A percentile compares a stretch with the other conserved stretches of the same genome.
These are phyloP conservation scores for Strigamia maritima DNA, from an alignment of 2,888 invertebrate genomes.

Conservation along the genomic window DNA sequence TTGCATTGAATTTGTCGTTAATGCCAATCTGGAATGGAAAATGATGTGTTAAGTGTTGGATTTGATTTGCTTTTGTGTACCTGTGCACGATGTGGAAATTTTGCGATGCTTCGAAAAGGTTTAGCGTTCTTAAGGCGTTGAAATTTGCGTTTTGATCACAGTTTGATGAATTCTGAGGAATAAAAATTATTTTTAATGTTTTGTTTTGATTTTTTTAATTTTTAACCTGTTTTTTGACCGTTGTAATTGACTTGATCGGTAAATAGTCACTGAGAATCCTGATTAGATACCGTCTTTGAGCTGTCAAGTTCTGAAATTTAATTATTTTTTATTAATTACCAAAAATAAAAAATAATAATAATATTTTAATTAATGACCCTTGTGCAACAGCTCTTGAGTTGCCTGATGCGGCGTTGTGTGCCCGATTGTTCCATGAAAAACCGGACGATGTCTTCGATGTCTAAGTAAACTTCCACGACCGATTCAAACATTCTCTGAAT, in stretches of 20 bases:
- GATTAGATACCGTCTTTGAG: neutral
- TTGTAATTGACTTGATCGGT: neutral
- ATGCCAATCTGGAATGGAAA: neutral
- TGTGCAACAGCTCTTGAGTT: neutral
- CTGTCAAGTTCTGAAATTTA: neutral
- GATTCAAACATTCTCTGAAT: slow-evolving; percentile 3
- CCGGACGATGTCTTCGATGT: neutral
- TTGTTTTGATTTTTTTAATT: no score
- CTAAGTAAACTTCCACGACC: slow-evolving; percentile 11
- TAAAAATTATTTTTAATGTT: no score
- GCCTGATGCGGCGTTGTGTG: neutral
- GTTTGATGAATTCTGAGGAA: no score
- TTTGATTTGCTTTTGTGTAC: no score
- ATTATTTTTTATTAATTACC: neutral
- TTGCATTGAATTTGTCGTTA: neutral
- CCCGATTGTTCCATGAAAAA: slow-evolving; percentile 9
- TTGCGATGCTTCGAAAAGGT: no score
- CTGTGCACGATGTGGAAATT: no score
- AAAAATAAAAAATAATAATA: neutral
- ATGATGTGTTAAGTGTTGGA: no score
- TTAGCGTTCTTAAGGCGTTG: no score
- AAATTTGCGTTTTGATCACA: no score
- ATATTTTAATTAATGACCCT: neutral
- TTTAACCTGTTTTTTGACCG: neutral
- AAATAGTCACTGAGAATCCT: neutral